Evolutionary conservation across 1,140 invertebrate genomes (phyloP).

Genomic region (Goniozus legneri): DNA sequence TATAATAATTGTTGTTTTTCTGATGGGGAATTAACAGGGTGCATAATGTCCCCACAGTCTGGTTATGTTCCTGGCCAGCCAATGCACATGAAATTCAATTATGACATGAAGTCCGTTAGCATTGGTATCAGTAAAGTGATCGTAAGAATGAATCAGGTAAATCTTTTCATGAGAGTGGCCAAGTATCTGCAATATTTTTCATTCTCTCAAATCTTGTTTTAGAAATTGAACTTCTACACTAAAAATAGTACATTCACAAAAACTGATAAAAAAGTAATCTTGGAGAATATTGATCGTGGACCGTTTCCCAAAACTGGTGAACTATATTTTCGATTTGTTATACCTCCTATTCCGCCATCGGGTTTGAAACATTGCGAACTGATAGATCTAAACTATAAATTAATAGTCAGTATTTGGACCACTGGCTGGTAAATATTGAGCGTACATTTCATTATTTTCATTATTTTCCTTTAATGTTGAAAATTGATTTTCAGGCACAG

Average conservation of each 20-base stretch:
- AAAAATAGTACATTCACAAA: not conserved
- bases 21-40: too few species aligned
- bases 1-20: too few species aligned
- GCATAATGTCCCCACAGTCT: too few species aligned
- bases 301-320: too few species aligned
- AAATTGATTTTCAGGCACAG: slow-evolving; percentile 20
- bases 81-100: slow-evolving; percentile 59
- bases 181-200: too few species aligned
- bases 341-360: slow-evolving; percentile 21
- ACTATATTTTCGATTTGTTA: too few species aligned
- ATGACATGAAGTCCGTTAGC: slow-evolving; percentile 61
- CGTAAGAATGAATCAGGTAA: slow-evolving; percentile 60
- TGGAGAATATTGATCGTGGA: not conserved
- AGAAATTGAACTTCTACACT: slow-evolving; percentile 15
- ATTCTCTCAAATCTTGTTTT: not conserved
- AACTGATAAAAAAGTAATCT: not conserved
- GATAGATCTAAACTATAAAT: slow-evolving; percentile 15
- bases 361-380: slow-evolving; percentile 12
- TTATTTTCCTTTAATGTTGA: not conserved
- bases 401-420: not conserved
- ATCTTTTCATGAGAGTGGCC: slow-evolving; percentile 16
- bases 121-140: slow-evolving; percentile 55
- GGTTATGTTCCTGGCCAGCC: slow-evolving; percentile 65
- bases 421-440: not conserved
- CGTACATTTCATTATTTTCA: not conserved